Conservation (phyloP, 1,140 invertebrate genomes). For the Drosophila murphyi region DNA sequence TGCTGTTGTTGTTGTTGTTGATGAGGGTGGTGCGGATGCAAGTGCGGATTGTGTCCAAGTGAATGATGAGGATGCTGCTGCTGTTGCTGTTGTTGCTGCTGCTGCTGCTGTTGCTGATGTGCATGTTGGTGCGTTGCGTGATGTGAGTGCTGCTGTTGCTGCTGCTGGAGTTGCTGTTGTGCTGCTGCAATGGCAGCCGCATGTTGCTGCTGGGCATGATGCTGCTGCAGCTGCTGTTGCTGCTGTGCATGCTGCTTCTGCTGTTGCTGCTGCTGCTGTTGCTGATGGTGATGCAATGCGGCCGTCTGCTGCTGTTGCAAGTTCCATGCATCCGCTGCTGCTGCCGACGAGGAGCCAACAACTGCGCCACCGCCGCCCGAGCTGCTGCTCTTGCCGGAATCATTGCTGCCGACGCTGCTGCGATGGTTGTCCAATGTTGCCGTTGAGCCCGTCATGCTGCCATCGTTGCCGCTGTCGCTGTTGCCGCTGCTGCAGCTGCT, state of each 20-base stretch:
- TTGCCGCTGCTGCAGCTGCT: conserved; percentile 35
- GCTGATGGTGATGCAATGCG: conserved; percentile 58
- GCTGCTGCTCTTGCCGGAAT: conserved; percentile 70
- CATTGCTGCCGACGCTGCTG: conserved; percentile 78
- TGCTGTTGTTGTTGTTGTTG: conserved; percentile 66
- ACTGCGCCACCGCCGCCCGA: background rate
- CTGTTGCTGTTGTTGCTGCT: conserved; percentile 32
- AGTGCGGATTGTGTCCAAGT: conserved; percentile 53
- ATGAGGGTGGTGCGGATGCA: conserved; percentile 53
- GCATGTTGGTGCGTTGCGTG: conserved; percentile 63
- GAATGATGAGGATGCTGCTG: conserved; percentile 58
- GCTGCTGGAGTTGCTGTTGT: conserved; percentile 46
- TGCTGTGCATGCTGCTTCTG: conserved; percentile 73
- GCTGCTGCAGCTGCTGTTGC: conserved; percentile 56
- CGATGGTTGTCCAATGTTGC: conserved; percentile 68
- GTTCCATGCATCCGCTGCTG: conserved; percentile 59
- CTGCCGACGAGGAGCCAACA: conserved; percentile 24
- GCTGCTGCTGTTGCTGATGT: conserved; percentile 47
- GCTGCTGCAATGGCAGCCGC: conserved; percentile 53
- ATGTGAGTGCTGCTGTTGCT: conserved; percentile 65
- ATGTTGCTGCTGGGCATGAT: conserved; percentile 77
- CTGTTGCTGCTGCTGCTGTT: conserved; percentile 60
- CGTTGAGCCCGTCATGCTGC: conserved; percentile 66
- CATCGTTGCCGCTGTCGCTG: conserved; percentile 57
- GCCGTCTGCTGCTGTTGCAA: conserved; percentile 63